Evolutionary conservation across 2,797 vertebrate species (phyloP).

Genomic region (Acanthornis magna): DNA sequence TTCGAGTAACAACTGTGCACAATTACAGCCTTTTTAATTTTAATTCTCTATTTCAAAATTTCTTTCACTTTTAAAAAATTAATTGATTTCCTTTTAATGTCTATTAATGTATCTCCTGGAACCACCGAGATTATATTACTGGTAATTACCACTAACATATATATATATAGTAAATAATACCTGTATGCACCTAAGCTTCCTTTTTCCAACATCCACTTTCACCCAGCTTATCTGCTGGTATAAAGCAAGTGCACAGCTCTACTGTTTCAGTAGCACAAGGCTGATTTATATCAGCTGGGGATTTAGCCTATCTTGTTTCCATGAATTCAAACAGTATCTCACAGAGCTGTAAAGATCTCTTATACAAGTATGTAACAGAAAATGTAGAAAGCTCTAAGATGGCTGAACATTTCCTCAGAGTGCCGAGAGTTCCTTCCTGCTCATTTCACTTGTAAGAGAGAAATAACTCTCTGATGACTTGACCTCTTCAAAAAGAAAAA

Average conservation of each 20-base stretch:
- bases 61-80: not conserved
- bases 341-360: not conserved
- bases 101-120: not conserved
- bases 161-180: not conserved
- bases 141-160: not conserved
- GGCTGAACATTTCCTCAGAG: not conserved
- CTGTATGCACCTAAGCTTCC: not conserved
- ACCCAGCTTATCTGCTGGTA: not conserved
- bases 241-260: not conserved
- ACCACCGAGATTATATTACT: not conserved
- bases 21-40: not conserved
- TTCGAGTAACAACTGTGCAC: not conserved
- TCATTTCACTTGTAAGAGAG: not conserved
- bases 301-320: not conserved
- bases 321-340: not conserved
- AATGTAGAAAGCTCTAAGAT: not conserved
- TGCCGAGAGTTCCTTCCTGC: not conserved
- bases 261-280: not conserved
- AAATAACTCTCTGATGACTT: not conserved
- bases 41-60: not conserved
- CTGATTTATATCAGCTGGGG: not conserved
- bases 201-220: not conserved
- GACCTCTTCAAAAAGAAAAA: not conserved
- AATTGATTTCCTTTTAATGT: not conserved
- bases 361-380: not conserved